Evolutionary conservation across 2,888 invertebrate species (phyloP).

Genomic region (Lepidonotus clava): DNA sequence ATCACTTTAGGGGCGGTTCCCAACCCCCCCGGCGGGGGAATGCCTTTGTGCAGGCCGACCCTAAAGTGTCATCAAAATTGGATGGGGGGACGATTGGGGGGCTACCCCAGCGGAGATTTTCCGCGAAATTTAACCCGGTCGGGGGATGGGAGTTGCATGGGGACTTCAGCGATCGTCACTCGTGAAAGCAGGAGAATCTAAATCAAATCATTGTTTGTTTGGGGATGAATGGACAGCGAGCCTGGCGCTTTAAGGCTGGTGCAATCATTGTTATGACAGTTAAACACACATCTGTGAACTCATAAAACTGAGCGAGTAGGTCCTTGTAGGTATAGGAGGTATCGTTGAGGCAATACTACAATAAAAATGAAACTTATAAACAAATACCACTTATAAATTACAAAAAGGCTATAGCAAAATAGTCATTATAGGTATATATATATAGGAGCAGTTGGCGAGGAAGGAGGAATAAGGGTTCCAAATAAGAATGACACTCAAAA

Average conservation of each 20-base stretch:
- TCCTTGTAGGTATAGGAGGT: too few relatives aligned
- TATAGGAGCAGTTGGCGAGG: too few relatives aligned
- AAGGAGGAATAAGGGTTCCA: too few relatives aligned
- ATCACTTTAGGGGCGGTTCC: conserved; percentile 9
- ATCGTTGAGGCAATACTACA: too few relatives aligned
- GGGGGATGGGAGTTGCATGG: not conserved
- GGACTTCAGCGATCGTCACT: not conserved
- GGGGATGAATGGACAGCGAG: not conserved
- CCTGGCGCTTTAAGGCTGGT: not conserved
- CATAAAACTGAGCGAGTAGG: too few relatives aligned
- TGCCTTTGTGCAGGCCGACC: conserved; percentile 15
- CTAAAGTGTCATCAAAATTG: conserved; percentile 45
- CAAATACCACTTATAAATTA: too few relatives aligned
- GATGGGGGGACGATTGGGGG: conserved; percentile 17
- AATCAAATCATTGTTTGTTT: conserved; percentile 30
- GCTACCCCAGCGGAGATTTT: not conserved
- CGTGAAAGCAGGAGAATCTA: conserved; percentile 2
- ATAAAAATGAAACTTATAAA: too few relatives aligned
- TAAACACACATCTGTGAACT: not conserved
- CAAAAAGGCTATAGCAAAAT: too few relatives aligned
- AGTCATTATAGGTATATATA: too few relatives aligned
- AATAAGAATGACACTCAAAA: too few relatives aligned
- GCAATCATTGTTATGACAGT: not conserved
- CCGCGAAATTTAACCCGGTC: conserved; percentile 34
- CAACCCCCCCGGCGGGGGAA: conserved; percentile 5